These are phyloP conservation scores for Leptestheria dahalacensis DNA, from an alignment of 1,140 invertebrate species.

Conservation along the genomic window DNA sequence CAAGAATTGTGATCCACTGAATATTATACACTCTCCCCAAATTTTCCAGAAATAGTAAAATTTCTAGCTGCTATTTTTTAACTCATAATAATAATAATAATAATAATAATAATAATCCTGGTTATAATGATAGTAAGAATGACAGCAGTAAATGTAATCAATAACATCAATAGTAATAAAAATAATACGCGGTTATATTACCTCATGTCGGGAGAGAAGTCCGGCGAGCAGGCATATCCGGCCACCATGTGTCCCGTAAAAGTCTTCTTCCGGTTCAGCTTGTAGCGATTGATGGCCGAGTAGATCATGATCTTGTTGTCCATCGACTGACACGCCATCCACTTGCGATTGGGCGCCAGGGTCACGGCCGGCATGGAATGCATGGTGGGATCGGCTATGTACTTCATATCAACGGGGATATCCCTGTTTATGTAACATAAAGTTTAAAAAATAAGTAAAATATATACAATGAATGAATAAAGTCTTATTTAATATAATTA, in stretches of 20 bases:
- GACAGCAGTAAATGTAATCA: background rate
- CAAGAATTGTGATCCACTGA: no score
- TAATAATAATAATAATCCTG: background rate
- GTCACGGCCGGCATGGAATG: conserved; percentile 97
- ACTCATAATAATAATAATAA: no score
- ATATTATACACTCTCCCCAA: no score
- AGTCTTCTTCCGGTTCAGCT: conserved; percentile 93
- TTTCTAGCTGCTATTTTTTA: no score
- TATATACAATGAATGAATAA: background rate
- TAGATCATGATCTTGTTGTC: conserved; percentile 99
- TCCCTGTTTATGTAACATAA: conserved; percentile 46
- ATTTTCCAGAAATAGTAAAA: no score
- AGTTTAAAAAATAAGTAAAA: conserved; percentile 10
- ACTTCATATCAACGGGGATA: conserved; percentile 99
- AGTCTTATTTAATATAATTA: conserved; percentile 5
- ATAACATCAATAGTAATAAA: conserved; percentile 10
- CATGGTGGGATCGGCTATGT: conserved; percentile 99
- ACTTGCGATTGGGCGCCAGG: conserved; percentile 89
- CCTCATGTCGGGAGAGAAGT: conserved; percentile 99
- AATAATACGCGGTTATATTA: no score
- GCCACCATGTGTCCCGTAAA: conserved; percentile 99
- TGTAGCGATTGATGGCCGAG: conserved; percentile 90
- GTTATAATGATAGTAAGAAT: conserved; percentile 7
- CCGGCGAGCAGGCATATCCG: conserved; percentile 91
- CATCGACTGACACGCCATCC: conserved; percentile 98